Conservation (phyloP, 2,888 invertebrate genomes). For the Tiliacea citrago region DNA sequence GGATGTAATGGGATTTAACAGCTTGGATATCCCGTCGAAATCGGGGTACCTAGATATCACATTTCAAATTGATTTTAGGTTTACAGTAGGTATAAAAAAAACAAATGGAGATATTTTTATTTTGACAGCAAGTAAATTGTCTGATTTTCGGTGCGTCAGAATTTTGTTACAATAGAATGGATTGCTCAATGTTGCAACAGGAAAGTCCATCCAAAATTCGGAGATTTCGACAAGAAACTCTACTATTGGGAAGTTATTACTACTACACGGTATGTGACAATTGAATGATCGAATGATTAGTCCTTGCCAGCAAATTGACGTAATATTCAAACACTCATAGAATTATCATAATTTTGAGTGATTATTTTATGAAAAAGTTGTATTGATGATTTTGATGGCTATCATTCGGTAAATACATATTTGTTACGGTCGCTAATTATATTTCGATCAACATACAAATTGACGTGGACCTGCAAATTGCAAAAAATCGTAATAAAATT, state of each 20-base stretch:
- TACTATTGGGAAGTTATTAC: background rate
- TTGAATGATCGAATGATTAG: background rate
- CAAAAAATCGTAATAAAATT: no score
- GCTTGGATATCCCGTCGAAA: background rate
- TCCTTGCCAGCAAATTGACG: conserved; percentile 1
- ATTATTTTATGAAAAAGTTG: no score
- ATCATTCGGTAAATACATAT: no score
- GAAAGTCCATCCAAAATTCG: conserved; percentile 3
- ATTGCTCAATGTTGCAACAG: conserved; percentile 5
- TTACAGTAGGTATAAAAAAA: background rate
- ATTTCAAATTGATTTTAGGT: no score
- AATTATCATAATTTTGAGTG: no score
- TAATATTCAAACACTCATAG: no score
- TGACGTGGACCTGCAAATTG: no score
- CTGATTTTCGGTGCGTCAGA: background rate
- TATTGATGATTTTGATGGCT: no score
- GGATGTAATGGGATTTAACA: background rate
- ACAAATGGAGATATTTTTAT: background rate
- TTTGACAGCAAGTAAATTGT: background rate
- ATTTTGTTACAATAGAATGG: background rate
- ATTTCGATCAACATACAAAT: no score
- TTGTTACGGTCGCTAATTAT: no score
- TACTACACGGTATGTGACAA: background rate
- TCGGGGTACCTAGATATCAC: background rate
- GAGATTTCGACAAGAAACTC: conserved; percentile 33